A percentile compares a stretch with the other conserved stretches of the same genome.
Evolutionary conservation across 2,113 vertebrate genomes (phyloP).

Genomic region (Chaetodon auriga): DNA sequence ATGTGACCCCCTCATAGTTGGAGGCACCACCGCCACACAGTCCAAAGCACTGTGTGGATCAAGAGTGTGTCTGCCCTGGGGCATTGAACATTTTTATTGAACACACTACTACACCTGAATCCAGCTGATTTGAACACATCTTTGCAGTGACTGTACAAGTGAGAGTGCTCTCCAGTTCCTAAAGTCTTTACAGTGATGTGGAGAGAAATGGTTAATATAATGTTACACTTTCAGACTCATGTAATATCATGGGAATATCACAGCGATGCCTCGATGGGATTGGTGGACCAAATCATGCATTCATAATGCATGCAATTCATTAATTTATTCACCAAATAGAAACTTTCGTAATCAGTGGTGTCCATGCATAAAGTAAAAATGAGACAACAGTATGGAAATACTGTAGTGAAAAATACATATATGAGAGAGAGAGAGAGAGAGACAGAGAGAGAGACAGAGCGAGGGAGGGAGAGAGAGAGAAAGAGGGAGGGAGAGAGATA

Average conservation of each 20-base stretch:
- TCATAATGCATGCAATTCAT: too few relatives aligned
- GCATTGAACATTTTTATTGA: constrained; percentile 32
- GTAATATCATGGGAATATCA: neutral
- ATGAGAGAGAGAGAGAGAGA: too few relatives aligned
- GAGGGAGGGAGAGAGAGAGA: too few relatives aligned
- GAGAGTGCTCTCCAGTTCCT: neutral
- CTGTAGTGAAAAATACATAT: neutral
- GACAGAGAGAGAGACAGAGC: too few relatives aligned
- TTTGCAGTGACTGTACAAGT: constrained; percentile 9
- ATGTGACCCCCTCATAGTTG: neutral
- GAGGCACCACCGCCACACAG: neutral
- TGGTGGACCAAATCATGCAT: neutral
- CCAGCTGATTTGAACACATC: constrained; percentile 29
- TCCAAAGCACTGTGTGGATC: neutral
- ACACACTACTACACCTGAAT: neutral
- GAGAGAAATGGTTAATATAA: constrained; percentile 1
- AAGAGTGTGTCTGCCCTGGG: neutral
- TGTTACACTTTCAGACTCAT: neutral
- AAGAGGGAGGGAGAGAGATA: too few relatives aligned
- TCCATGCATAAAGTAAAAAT: neutral
- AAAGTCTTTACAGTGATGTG: constrained; percentile 8
- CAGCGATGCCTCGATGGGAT: neutral
- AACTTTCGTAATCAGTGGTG: neutral
- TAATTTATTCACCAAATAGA: neutral
- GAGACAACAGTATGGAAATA: neutral